Evolutionary conservation across 35 echinoderm and acorn worm genomes (phyloP).

Genomic region (Patiria miniata): DNA sequence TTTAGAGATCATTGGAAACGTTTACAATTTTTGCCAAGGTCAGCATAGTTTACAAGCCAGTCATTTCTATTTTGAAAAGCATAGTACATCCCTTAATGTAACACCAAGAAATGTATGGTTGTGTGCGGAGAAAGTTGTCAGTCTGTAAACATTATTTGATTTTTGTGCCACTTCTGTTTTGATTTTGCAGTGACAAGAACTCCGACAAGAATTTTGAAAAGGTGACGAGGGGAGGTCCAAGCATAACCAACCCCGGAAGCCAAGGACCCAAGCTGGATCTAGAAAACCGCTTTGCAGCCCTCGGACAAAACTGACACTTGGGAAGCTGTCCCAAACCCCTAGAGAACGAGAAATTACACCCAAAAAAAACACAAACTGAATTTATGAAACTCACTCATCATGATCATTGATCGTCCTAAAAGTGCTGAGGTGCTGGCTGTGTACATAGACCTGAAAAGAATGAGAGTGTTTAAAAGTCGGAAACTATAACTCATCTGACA

Average conservation of each 20-base stretch:
- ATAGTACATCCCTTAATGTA: too few relatives aligned
- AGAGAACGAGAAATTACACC: background rate
- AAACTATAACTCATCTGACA: too few relatives aligned
- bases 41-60: too few relatives aligned
- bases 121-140: too few relatives aligned
- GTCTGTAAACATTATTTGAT: background rate
- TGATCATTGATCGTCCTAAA: background rate
- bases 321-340: background rate
- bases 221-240: conserved; percentile 51
- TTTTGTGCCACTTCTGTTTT: too few relatives aligned
- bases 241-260: conserved; percentile 17
- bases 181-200: conserved; percentile 56
- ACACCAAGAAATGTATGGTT: too few relatives aligned
- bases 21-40: too few relatives aligned
- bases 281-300: conserved; percentile 65
- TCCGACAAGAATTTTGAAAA: conserved; percentile 52
- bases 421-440: too few relatives aligned
- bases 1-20: too few relatives aligned
- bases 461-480: too few relatives aligned
- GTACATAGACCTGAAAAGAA: too few relatives aligned
- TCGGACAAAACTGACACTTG: conserved; percentile 18
- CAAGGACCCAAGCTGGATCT: conserved; percentile 51
- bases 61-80: too few relatives aligned
- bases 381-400: background rate
- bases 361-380: background rate